Base-by-base conservation (phyloP, 2,797 vertebrate species). In the Falco novaeseelandiae region DNA sequence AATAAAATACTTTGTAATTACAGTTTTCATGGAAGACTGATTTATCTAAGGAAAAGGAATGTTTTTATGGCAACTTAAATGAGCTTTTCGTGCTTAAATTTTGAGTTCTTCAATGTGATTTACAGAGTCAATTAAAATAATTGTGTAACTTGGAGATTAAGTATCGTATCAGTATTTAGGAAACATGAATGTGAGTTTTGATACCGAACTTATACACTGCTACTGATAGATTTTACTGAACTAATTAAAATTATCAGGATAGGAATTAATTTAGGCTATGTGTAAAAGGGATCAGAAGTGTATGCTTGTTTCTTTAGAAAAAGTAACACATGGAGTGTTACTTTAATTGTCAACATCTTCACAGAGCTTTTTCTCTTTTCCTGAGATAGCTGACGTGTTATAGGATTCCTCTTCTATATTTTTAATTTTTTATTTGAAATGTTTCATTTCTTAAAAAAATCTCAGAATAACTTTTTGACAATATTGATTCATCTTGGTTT, bases 401-500 rank as follows among this genome's bases (percentile, higher is more conserved):
- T 89, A 63, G 42, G n/a, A 59, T 83, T 87, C 3, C 34, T 83
- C 27, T 25, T 91, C 54, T 74, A 69, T n/a, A 59, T 58, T 74
- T 92, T 90, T 51, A 65, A 38, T 85, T 90, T 96, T 85, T 22
- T 78, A 11, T 80, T 90, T 78, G 26, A 91, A 94, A 44, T 61
- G 26, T 61, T 84, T 5, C 6, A 51, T 61, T 91, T 92, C 88
- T 42, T 3, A n/a, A 52, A 58, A 9, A 16, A 87, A 66, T 49
- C 38, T 67, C 30, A 90, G 52, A 87, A 57, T 77, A 80, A 32
- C 42, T 58, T 90, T 66, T 84, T 87, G 76, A 74, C 54, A 38
- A 25, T 42, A 84, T 20, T 61, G 38, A 48, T 91, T 85, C 19
- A 49, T 83, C 73, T 73, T 63, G n/a, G 15, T 49, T 94, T 89